Evolutionary conservation across 2,113 vertebrate genomes (phyloP).

Genomic region (Tychaedon coryphoeus): DNA sequence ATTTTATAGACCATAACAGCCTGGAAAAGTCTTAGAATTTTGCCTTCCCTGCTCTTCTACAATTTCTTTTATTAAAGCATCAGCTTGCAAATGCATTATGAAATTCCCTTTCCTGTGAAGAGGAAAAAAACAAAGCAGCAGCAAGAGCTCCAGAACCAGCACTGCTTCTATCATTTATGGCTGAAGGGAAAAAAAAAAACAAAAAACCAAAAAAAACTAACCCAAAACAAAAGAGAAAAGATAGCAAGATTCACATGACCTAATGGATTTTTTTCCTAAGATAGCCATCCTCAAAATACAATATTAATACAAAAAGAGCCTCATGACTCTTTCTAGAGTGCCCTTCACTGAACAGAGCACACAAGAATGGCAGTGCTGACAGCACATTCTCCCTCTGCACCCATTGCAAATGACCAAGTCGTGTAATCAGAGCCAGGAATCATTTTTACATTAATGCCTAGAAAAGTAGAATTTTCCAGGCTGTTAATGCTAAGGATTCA

Average conservation of each 20-base stretch:
- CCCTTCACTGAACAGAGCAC: neutral
- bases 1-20: neutral
- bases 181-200: neutral
- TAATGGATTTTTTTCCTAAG: neutral
- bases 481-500: neutral
- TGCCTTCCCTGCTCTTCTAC: neutral
- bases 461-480: neutral
- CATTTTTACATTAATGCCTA: neutral
- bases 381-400: neutral
- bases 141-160: neutral
- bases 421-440: neutral
- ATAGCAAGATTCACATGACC: neutral
- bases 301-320: neutral
- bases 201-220: too few relatives aligned
- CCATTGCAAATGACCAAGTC: neutral
- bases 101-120: neutral
- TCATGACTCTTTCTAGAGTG: neutral
- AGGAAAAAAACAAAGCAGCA: neutral
- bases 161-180: neutral
- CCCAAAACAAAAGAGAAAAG: neutral
- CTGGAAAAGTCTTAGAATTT: neutral
- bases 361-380: neutral
- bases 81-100: neutral
- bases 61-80: neutral
- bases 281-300: neutral